Evolutionary conservation across 2,888 invertebrate species (phyloP).

Genomic region (Hipparchia semele): DNA sequence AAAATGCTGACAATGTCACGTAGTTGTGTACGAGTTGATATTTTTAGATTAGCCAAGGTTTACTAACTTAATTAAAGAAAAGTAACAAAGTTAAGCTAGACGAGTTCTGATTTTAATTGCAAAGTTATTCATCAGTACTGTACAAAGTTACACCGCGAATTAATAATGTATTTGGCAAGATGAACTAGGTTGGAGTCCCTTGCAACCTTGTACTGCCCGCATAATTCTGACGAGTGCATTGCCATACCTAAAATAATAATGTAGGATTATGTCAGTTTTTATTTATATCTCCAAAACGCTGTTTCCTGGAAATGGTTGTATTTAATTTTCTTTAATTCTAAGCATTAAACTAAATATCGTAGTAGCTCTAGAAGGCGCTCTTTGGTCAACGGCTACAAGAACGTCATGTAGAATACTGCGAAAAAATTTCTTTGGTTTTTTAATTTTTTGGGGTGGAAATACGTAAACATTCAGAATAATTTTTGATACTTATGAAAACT

Average conservation of each 20-base stretch:
- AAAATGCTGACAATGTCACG: constrained; percentile 10
- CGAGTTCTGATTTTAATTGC: constrained; percentile 1
- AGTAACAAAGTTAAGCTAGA: background rate
- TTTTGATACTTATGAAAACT: too few species aligned
- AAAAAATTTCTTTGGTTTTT: background rate
- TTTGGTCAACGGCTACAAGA: background rate
- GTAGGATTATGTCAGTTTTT: background rate
- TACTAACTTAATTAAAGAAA: background rate
- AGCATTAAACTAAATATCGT: background rate
- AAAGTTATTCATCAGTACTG: constrained; percentile 13
- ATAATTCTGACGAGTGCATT: constrained; percentile 4
- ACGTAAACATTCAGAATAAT: too few species aligned
- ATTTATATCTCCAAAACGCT: background rate
- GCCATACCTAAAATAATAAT: background rate
- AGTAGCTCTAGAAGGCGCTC: background rate
- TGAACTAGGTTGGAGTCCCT: background rate
- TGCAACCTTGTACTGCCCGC: background rate
- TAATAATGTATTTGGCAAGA: constrained; percentile 13
- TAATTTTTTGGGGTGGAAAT: too few species aligned
- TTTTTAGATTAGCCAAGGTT: constrained; percentile 6
- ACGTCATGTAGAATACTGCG: background rate
- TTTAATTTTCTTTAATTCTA: background rate
- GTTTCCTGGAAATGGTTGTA: background rate
- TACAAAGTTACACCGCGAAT: constrained; percentile 13
- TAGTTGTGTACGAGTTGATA: background rate